Base-by-base conservation (phyloP, 2,113 vertebrate genomes). In the Pungitius pungitius region DNA sequence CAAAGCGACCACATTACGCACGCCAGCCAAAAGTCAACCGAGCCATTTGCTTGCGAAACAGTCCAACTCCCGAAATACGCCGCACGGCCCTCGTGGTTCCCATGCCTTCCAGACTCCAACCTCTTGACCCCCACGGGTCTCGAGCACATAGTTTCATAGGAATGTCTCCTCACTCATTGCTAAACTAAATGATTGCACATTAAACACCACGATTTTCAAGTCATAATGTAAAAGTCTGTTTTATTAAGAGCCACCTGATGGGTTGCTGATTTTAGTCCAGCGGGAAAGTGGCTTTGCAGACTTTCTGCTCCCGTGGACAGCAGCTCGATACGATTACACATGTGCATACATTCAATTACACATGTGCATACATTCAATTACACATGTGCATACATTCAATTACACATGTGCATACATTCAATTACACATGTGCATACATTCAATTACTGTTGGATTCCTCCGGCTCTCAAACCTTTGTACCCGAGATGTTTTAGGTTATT, bases 11-110 rank as follows among this genome's bases (percentile, higher is more conserved):
- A 69, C 55, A 66, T 18, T 30, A 27, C 12, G 24, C 24, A 15
- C 51, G 61, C 61, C 49, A 11, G 54, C 55, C 35, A 27, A 66
- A 55, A 69, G 62, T 83, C 83, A 81, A 84, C 45, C 47, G 69
- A 86, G 67, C 75, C 54, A 59, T 75, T 76, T 85, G 85, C 67
- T 83, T 47, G 72, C 84, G 84, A 85, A 87, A 77, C 66, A 60
- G 77, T 57, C 66, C 45, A 27, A 51, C 68, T 80, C 75, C 78
- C 78, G 86, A 66, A 51, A 84, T 87, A 33, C 80, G 52, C 30
- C 20, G 63, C 71, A 8, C 37, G 74, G 10, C 27, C 80, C 11
- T 83, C 78, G 0, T 79, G 75, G 40, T 76, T 85, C 63, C 22
- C 67, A 63, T 85, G 70, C 84, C 83, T n/a, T 76, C 40, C 20